phyloP scores from a whole-genome alignment of 2,113 vertebrate species.

The Lampris incognitus region DNA sequence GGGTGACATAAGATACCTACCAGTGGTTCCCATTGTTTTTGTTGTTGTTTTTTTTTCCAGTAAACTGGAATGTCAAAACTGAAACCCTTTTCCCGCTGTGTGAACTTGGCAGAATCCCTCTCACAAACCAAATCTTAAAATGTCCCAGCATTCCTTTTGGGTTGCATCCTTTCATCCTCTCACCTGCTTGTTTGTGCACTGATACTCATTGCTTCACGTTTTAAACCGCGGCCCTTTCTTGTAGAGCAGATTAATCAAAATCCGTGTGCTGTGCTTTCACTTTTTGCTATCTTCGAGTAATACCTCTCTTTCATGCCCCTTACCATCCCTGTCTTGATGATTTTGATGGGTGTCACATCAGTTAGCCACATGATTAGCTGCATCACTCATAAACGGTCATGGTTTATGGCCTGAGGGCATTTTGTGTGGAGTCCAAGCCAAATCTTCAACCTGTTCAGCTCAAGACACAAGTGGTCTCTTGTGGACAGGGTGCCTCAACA shows the following conservation, averaged over 20 bases:
- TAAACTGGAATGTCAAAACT: no score
- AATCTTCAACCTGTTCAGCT: constrained; percentile 12
- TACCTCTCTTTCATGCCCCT: not conserved
- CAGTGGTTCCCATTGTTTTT: no score
- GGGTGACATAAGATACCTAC: no score
- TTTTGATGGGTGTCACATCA: not conserved
- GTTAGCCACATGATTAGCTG: constrained; percentile 26
- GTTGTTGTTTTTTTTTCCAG: no score
- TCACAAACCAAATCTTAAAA: no score
- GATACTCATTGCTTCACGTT: not conserved
- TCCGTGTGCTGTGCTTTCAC: not conserved
- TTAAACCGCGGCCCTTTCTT: not conserved
- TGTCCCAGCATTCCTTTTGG: no score
- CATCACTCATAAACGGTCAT: not conserved
- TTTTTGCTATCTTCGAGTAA: constrained; percentile 15
- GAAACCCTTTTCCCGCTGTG: no score
- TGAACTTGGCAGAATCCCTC: no score
- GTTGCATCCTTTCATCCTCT: not conserved
- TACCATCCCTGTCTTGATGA: not conserved
- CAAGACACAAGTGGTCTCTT: constrained; percentile 14
- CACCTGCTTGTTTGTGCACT: not conserved
- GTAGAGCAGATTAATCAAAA: not conserved
- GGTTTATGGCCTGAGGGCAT: not conserved
- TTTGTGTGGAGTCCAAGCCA: not conserved
- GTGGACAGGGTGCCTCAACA: constrained; percentile 6